Base-by-base conservation (phyloP, 2,888 invertebrate species). In the Strigamia crassipes region DNA sequence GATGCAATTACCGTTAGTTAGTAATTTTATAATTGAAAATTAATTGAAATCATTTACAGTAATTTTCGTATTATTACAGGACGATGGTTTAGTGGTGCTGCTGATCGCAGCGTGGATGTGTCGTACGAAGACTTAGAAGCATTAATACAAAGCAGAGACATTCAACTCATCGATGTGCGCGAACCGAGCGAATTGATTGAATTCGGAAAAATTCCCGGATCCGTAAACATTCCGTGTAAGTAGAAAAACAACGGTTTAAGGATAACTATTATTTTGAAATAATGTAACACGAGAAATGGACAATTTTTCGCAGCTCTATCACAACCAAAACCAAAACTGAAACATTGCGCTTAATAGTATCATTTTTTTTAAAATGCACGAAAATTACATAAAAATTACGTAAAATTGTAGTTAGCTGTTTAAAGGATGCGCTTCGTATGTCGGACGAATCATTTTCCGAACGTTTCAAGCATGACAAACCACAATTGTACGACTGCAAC, bases 211-310 rank as follows among this genome's bases (percentile, higher is more conserved):
- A 87, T 87, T 82, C 85, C 86, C 6, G 82, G 83, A n/a, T 85
- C 87, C 13, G 84, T 85, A 34, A 87, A 87, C 83, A 86, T 88
- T 80, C 87, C 87, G 80, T 83, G 87, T 87, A 84, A 83, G 85
- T 84, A 23, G 8, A 38, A 38, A 6, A 38, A 38, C 6, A 38
- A 2, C 38, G 6, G n/a, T n/a, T n/a, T n/a, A n/a, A n/a, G n/a
- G 10, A 6, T 38, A 0, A 38, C 10, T 38, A 38, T 38, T 38
- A 38, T 38, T 38, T 38, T 6, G 4, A 2, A 38, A 38, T 38
- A 38, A 38, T 10, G 38, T 38, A 38, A 9, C 27, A 27, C 38
- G 38, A 9, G 10, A 38, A 38, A 9, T 9, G 9, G 38, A 5
- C 8, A 6, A 38, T 5, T 38, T 38, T 38, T 38, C 15, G 12